phyloP scores from a whole-genome alignment of 2,888 invertebrate species.

The Dolichomitus sp. region DNA sequence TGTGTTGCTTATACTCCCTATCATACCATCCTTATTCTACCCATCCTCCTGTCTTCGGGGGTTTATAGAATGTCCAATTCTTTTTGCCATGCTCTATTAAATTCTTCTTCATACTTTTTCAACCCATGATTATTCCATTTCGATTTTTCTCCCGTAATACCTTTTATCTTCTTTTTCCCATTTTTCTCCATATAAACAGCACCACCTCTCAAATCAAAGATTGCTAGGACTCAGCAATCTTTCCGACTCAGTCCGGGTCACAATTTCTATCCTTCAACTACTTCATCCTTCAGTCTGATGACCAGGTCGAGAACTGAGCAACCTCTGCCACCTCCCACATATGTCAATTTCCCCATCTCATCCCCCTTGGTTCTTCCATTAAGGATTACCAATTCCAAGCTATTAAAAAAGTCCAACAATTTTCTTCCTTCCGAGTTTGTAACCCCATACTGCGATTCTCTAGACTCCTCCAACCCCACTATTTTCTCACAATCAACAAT shows the following conservation, averaged over 20 bases:
- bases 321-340: constrained; percentile 16
- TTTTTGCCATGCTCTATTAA: not conserved
- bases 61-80: constrained; percentile 16
- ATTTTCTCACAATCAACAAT: not conserved
- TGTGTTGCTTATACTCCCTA: constrained; percentile 18
- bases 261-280: not conserved
- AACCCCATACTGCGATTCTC: not conserved
- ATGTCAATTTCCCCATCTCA: constrained; percentile 4
- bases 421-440: constrained; percentile 7
- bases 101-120: not conserved
- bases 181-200: not conserved
- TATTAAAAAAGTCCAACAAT: constrained; percentile 8
- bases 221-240: no score
- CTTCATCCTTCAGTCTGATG: constrained; percentile 21
- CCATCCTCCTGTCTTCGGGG: not conserved
- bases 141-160: not conserved
- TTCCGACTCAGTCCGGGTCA: constrained; percentile 10
- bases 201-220: not conserved
- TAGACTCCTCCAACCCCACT: not conserved
- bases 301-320: constrained; percentile 30
- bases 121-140: not conserved
- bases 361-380: constrained; percentile 30
- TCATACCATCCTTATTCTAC: not conserved
- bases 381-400: not conserved
- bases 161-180: no score